phyloP scores from a whole-genome alignment of 1,140 invertebrate genomes.

The Drosophila parabipectinata region DNA sequence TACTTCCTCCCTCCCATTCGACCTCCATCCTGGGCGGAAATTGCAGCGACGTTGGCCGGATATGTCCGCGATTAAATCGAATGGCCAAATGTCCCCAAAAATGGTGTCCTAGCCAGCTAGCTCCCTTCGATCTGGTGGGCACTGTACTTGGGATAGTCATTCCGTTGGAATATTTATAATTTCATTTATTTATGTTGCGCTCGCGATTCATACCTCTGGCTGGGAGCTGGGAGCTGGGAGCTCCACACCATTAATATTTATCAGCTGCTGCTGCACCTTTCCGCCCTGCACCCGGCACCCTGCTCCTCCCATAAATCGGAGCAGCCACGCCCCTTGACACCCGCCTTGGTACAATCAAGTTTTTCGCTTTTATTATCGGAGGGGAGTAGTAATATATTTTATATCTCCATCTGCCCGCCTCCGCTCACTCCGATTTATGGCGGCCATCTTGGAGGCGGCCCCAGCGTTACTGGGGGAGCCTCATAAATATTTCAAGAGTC shows the following conservation, averaged over 20 bases:
- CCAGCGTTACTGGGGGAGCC: conserved; percentile 36
- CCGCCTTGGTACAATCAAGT: conserved; percentile 63
- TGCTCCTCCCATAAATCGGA: conserved; percentile 63
- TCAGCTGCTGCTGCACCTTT: conserved; percentile 48
- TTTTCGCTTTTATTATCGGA: conserved; percentile 68
- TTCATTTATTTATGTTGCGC: conserved; percentile 42
- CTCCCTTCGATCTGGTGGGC: not conserved
- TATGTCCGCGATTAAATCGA: conserved; percentile 70
- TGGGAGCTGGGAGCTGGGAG: not conserved
- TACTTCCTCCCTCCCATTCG: not conserved
- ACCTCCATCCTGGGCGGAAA: conserved; percentile 50
- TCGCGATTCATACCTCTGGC: not conserved
- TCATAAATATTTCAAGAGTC: conserved; percentile 73
- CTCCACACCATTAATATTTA: conserved; percentile 53
- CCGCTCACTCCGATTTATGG: too few species aligned
- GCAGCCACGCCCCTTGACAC: conserved; percentile 9
- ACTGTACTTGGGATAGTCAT: not conserved
- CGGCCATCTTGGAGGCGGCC: conserved; percentile 60
- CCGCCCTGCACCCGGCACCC: conserved; percentile 15
- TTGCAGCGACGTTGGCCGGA: conserved; percentile 66
- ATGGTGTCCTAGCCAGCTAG: too few species aligned
- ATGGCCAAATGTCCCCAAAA: conserved; percentile 61
- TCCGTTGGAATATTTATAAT: conserved; percentile 42
- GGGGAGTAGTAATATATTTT: conserved; percentile 68
- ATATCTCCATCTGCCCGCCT: not conserved